A percentile compares a stretch with the other conserved stretches of the same genome.
These are phyloP conservation scores for Antheraea yamamai DNA, from an alignment of 2,888 invertebrate species.

Conservation along the genomic window DNA sequence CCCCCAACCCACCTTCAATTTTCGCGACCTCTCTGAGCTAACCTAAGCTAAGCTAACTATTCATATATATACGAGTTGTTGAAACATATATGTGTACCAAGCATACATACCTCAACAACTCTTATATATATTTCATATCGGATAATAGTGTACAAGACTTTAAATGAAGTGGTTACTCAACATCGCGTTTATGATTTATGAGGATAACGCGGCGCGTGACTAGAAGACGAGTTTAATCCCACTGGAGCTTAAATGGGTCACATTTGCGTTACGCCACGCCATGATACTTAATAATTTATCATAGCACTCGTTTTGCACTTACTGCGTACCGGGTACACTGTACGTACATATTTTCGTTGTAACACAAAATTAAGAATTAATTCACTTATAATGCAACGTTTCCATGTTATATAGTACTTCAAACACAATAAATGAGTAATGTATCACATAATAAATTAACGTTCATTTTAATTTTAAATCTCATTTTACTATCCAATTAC, in stretches of 20 bases:
- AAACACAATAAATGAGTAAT: too few species aligned
- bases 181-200: slow-evolving; percentile 23
- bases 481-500: too few species aligned
- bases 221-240: slow-evolving; percentile 23
- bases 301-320: not conserved
- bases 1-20: too few species aligned
- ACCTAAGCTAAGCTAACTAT: too few species aligned
- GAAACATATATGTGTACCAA: too few species aligned
- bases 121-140: too few species aligned
- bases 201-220: slow-evolving; percentile 20
- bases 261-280: slow-evolving; percentile 13
- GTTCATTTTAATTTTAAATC: too few species aligned
- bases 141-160: not conserved
- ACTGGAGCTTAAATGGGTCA: slow-evolving; percentile 17
- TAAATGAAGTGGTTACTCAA: slow-evolving; percentile 22
- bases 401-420: not conserved
- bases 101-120: too few species aligned
- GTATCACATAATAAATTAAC: too few species aligned
- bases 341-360: not conserved
- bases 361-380: not conserved
- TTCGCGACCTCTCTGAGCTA: too few species aligned
- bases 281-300: slow-evolving; percentile 6
- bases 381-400: not conserved
- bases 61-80: too few species aligned
- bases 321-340: not conserved